Evolutionary conservation across 2,797 vertebrate species (phyloP).

Genomic region (Lophius americanus): DNA sequence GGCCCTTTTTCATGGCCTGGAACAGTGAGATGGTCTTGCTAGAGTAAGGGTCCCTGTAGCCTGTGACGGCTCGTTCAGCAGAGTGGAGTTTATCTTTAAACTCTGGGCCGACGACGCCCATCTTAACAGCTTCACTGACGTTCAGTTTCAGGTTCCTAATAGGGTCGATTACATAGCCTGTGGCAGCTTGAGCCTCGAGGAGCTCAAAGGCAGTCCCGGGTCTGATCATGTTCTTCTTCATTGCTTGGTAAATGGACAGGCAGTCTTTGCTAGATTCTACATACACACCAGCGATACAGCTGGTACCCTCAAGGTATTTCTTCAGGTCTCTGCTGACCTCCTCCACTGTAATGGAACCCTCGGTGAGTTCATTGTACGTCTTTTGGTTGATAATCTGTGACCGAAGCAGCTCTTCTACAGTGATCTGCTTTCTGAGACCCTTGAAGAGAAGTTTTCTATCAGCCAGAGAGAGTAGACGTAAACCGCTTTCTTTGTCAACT

Average conservation of each 20-base stretch:
- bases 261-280: slow-evolving; percentile 94
- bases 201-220: slow-evolving; percentile 97
- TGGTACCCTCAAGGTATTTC: slow-evolving; percentile 94
- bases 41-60: slow-evolving; percentile 94
- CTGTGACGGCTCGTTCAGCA: slow-evolving; percentile 93
- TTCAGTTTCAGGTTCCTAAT: slow-evolving; percentile 95
- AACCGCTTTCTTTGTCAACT: slow-evolving; percentile 82
- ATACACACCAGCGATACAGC: slow-evolving; percentile 94
- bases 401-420: slow-evolving; percentile 90
- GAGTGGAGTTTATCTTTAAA: slow-evolving; percentile 98
- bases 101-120: slow-evolving; percentile 92
- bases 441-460: slow-evolving; percentile 90
- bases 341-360: slow-evolving; percentile 88
- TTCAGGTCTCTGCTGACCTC: slow-evolving; percentile 90
- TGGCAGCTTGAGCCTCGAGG: slow-evolving; percentile 95
- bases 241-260: slow-evolving; percentile 95
- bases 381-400: slow-evolving; percentile 91
- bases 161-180: slow-evolving; percentile 95
- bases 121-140: slow-evolving; percentile 91
- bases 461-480: slow-evolving; percentile 86
- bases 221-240: slow-evolving; percentile 98
- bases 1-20: slow-evolving; percentile 98
- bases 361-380: slow-evolving; percentile 87
- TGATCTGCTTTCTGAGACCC: slow-evolving; percentile 94
- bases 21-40: slow-evolving; percentile 96